phyloP scores from a whole-genome alignment of 2,888 invertebrate species.

The Cylloceria caligata region DNA sequence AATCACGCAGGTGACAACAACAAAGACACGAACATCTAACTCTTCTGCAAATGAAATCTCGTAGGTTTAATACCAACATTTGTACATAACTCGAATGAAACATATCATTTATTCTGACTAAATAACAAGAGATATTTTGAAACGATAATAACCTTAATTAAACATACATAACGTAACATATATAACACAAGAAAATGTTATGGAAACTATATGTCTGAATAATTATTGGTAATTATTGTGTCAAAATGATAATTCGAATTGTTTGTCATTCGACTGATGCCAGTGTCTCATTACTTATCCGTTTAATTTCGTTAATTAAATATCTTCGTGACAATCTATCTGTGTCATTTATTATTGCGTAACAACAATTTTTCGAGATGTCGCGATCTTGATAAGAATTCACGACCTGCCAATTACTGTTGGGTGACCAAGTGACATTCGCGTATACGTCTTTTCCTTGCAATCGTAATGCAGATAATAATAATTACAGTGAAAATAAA shows the following conservation, averaged over 20 bases:
- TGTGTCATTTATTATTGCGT: not conserved
- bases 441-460: not conserved
- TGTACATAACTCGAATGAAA: no score
- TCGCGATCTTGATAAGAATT: slow-evolving; percentile 24
- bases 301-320: not conserved
- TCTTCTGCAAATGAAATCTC: not conserved
- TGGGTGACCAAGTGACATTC: not conserved
- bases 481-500: slow-evolving; percentile 4
- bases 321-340: not conserved
- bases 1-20: slow-evolving; percentile 16
- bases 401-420: not conserved
- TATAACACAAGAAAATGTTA: no score
- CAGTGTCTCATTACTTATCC: not conserved
- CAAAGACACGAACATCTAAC: not conserved
- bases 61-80: not conserved
- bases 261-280: not conserved
- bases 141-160: no score
- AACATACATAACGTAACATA: no score
- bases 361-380: not conserved
- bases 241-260: not conserved
- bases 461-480: not conserved
- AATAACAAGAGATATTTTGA: no score
- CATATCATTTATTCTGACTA: no score
- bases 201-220: no score
- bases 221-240: no score